Evolutionary conservation across 2,113 vertebrate species (phyloP).

Genomic region (Turnix velox): DNA sequence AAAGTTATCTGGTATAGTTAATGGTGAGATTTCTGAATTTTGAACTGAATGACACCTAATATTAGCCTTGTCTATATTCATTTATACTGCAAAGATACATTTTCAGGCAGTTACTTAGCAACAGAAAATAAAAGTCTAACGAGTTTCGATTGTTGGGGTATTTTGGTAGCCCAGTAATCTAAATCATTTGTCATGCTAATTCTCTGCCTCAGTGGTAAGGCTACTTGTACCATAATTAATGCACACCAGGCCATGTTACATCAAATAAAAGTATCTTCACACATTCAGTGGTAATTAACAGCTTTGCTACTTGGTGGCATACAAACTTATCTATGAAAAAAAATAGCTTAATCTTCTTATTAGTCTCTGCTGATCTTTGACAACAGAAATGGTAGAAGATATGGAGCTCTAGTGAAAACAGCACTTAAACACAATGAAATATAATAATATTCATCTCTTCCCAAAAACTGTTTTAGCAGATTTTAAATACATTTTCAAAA

Average conservation of each 20-base stretch:
- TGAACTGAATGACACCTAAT: neutral
- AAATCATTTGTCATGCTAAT: conserved; percentile 60
- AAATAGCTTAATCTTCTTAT: conserved; percentile 58
- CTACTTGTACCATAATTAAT: conserved; percentile 63
- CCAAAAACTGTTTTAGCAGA: neutral
- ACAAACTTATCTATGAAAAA: conserved; percentile 55
- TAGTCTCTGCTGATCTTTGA: conserved; percentile 49
- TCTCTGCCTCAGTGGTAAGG: conserved; percentile 43
- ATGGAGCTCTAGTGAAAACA: neutral
- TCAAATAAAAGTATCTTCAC: conserved; percentile 64
- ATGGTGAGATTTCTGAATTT: conserved; percentile 12
- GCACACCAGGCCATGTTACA: conserved; percentile 40
- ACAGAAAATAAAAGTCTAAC: conserved; percentile 39
- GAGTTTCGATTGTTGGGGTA: conserved; percentile 1
- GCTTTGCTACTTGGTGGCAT: conserved; percentile 41
- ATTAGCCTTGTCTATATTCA: conserved; percentile 26
- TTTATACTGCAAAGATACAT: conserved; percentile 34
- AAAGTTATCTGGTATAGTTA: neutral
- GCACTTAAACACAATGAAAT: neutral
- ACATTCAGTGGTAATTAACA: conserved; percentile 67
- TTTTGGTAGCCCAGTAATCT: conserved; percentile 48
- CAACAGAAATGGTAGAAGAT: neutral
- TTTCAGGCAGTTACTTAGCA: conserved; percentile 56
- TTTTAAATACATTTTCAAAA: neutral
- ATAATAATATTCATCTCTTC: neutral